Base-by-base conservation (phyloP, 1,140 invertebrate genomes). In the Ceratina australensis region DNA sequence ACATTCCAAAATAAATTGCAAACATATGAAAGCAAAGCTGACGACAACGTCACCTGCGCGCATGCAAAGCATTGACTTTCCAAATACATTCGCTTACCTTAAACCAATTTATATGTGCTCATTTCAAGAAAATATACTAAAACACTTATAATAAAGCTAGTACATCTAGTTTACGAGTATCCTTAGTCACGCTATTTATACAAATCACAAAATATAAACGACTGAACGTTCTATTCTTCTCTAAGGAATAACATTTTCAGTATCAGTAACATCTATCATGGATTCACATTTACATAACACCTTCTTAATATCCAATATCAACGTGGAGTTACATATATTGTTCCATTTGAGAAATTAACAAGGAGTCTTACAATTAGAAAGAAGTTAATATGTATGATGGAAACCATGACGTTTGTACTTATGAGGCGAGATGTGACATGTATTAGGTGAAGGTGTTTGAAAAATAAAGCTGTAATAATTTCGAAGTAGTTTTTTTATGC, bases 231-330 rank as follows among this genome's bases (percentile, higher is more conserved):
- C 16, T 16, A 47, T 28, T 54, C 2, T 18, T 77, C 33, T 15
- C 12, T 42, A 75, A 68, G 2, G n/a, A 26, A n/a, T 33, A 81
- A 88, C 86, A 89, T 90, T 90, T 90, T 89, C 90, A 90, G 89
- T 90, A 90, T 89, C 89, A 89, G 88, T 78, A 64, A 78, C 75
- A 72, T 59, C 59, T 78, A 24, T 73, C 74, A 72, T 69, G 57
- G 49, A 80, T 56, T 57, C 56, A 72, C 42, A 22, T 69, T 69
- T 16, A 59, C 24, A 67, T 78, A 74, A 81, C 74, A 69, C 28
- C 50, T 69, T 75, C 57, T 72, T 18, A 33, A 8, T 28, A 42
- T 42, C 5, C 33, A 42, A 42, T 42, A 42, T 42, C 5, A 42
- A 42, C 5, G 10, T 7, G 33, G 8, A 42, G 10, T 42, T 42